These are phyloP conservation scores for Onychomys torridus DNA, from an alignment of 2,797 vertebrate genomes.

Conservation along the genomic window DNA sequence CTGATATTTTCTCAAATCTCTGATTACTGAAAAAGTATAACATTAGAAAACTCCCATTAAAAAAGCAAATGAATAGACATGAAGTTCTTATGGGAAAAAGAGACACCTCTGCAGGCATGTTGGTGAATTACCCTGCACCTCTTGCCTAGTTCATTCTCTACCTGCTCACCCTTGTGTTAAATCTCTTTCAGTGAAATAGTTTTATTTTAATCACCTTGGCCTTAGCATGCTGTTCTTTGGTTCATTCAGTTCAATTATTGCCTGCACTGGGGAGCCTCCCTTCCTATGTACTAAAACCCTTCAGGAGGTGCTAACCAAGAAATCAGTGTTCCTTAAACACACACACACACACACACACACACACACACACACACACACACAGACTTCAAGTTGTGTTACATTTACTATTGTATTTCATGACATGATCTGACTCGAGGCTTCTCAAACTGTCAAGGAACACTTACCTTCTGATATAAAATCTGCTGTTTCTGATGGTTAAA, in stretches of 20 bases:
- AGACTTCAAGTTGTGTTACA: neutral
- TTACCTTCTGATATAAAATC: neutral
- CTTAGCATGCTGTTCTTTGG: neutral
- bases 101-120: neutral
- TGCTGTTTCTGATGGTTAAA: neutral
- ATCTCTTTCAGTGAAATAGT: neutral
- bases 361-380: too few relatives aligned
- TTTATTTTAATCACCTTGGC: neutral
- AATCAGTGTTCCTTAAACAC: neutral
- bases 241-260: constrained; percentile 32
- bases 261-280: neutral
- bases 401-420: neutral
- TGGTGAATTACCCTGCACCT: neutral
- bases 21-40: neutral
- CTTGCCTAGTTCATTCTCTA: neutral
- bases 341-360: too few relatives aligned
- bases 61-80: neutral
- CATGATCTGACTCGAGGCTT: neutral
- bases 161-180: neutral
- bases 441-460: neutral
- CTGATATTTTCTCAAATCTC: neutral
- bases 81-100: neutral
- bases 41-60: neutral
- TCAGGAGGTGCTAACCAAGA: neutral
- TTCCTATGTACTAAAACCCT: neutral